Evolutionary conservation across 2,797 vertebrate species (phyloP), one percentile per base, ranked within the genome.

Genomic region (Enteromius afrohamiltoni): DNA sequence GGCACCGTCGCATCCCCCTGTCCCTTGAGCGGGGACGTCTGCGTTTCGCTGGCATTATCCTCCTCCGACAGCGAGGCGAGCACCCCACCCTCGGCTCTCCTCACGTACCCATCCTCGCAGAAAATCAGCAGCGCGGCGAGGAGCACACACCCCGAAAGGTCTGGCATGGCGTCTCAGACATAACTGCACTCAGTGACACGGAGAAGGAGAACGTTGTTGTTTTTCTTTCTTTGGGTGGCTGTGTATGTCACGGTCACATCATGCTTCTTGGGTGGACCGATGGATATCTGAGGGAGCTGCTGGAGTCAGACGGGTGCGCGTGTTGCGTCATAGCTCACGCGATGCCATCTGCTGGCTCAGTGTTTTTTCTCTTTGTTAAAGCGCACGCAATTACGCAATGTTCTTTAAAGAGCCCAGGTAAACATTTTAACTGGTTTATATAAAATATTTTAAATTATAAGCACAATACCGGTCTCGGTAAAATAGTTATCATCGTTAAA

Each of bases 101-200:
- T 88, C 90, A 89, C 87, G 90, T 83, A 68, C 85, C 83, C 93
- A 92, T 93, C 88, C 87, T 88, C 87, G 71, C 34, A 71, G 88
- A 73, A 84, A 34, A 93, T 89, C 90, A 94, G 9, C 71, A 93
- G 88, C 90, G 92, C 51, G 82, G 85, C 86, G 73, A 88, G 86
- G 69, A 94, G 89, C 87, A 89, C 88, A 91, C 29, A 69, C 85
- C 89, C 91, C 26, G 90, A 68, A 73, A 90, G 87, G 89, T 64
- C 84, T 80, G 91, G 85, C 93, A 95, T 94, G 92, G 89, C 87
- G 91, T 88, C 89, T 88, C 71, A 92, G 93, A 93, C 94, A 95
- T 95, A 85, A 88, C 89, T 89, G 84, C 85, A 82, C 85, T 31
- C 51, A 83, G 21, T 49, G 85, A 83, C 87, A 82, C 83, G 83